Evolutionary conservation across 2,888 invertebrate genomes (phyloP), one percentile per base, ranked within the genome.

Genomic region (Oegoconia quadripuncta): DNA sequence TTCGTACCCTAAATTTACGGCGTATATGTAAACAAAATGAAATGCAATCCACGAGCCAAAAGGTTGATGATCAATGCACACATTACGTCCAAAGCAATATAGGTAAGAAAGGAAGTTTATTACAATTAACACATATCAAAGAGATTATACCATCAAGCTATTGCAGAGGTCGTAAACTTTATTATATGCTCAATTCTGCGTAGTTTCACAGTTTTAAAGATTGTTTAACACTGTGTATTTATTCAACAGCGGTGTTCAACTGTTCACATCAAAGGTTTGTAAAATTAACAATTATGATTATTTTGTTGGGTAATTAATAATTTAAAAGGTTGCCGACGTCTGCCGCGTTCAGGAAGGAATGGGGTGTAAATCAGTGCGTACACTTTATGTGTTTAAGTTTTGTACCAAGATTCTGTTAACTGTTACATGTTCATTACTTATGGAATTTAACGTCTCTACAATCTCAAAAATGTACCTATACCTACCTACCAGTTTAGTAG

Each of bases 261-360:
- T 26, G 16, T 15, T 16, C 39, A 55, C 51, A 52, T 60, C 60
- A 61, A 66, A 66, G 64, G 47, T 27, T 25, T 26, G 26, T 31
- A 27, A 27, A 30, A 34, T 39, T 36, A 46, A 41, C 41, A 33
- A 38, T 41, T 32, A 25, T 25, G 54, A 60, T 64, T 65, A 60
- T 65, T 63, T 62, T 65, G 58, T 63, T 63, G 60, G 46, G 53
- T 50, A 46, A 55, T 52, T 60, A 65, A 60, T 59, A 58, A 57
- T 59, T 52, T 51, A 50, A 20, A 31, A 31, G 18, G 31, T 30
- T 17, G 31, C 29, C 29, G 31, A 31, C 31, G n/a, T n/a, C 30
- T 12, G 31, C 18, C 20, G 31, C 20, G 15, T 15, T 14, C 29
- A 9, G 7, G 8, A 29, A n/a, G 14, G 9, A 29, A 29, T 15